Percentiles rank a stretch among this genome's conserved stretches.
Evolutionary conservation across 2,797 vertebrate species (phyloP).

Genomic region (Sebastes minor): DNA sequence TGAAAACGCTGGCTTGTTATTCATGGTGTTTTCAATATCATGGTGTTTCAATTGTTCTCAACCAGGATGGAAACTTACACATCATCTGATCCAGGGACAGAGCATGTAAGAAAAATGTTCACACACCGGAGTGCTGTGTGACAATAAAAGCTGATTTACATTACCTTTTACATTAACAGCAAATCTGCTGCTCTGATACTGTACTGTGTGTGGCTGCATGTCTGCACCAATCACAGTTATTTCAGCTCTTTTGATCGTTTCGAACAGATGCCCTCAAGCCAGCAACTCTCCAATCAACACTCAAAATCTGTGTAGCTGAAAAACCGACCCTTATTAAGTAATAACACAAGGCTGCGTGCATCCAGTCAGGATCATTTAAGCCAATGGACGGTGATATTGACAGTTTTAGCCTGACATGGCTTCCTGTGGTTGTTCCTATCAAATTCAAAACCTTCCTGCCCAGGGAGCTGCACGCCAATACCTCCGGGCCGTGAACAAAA

Average conservation of each 20-base stretch:
- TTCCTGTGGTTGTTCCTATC: constrained; percentile 1
- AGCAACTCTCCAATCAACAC: not conserved
- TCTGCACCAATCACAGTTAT: not conserved
- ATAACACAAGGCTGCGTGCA: not conserved
- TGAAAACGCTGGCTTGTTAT: constrained; percentile 6
- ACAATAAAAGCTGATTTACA: too few relatives aligned
- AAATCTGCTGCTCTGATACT: not conserved
- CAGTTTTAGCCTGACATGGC: not conserved
- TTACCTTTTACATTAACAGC: not conserved
- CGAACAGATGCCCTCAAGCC: not conserved
- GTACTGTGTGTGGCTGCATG: not conserved
- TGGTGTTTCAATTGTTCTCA: not conserved
- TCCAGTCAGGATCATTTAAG: not conserved
- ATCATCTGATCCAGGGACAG: not conserved
- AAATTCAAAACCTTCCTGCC: not conserved
- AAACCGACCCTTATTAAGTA: not conserved
- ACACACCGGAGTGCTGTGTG: not conserved
- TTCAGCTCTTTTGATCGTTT: not conserved
- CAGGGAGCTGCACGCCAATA: not conserved
- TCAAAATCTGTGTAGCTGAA: not conserved
- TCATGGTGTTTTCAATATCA: not conserved
- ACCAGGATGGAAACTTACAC: not conserved
- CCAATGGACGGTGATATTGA: not conserved
- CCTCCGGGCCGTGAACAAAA: not conserved
- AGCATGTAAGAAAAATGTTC: not conserved